These are phyloP conservation scores for Aplochiton taeniatus DNA, from an alignment of 2,797 vertebrate genomes.

Conservation along the genomic window DNA sequence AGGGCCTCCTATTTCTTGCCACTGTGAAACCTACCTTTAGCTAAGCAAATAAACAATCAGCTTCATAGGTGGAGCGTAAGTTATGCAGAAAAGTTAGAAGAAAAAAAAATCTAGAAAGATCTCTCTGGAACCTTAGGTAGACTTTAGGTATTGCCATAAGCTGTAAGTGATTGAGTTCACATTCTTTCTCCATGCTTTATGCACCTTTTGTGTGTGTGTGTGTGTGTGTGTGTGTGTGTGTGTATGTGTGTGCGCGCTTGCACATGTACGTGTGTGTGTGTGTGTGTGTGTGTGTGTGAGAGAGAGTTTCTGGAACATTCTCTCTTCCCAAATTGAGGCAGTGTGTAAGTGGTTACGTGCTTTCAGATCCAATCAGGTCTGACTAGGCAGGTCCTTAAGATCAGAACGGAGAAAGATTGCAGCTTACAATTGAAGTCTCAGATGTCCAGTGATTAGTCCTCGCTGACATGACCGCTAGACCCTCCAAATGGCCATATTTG, in stretches of 20 bases:
- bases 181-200: constrained; percentile 2
- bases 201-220: too few species aligned
- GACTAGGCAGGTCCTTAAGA: not conserved
- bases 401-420: not conserved
- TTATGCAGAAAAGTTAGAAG: too few species aligned
- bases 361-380: not conserved
- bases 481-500: constrained; percentile 2
- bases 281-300: not conserved
- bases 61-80: too few species aligned
- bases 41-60: too few species aligned
- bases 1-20: constrained; percentile 1
- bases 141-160: too few species aligned
- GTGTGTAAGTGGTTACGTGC: not conserved
- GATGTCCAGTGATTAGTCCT: constrained; percentile 20
- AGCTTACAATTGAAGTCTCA: not conserved
- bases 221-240: constrained; percentile 5
- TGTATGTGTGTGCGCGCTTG: not conserved
- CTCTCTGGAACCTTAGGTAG: too few species aligned
- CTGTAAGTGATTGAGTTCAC: not conserved
- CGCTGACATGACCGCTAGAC: constrained; percentile 24
- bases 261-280: not conserved
- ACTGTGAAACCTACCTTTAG: not conserved
- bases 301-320: not conserved
- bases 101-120: too few species aligned
- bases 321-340: not conserved